These are phyloP conservation scores for Epizoanthus stellaris DNA, from an alignment of 92 coral and sea anemone species.

Conservation along the genomic window DNA sequence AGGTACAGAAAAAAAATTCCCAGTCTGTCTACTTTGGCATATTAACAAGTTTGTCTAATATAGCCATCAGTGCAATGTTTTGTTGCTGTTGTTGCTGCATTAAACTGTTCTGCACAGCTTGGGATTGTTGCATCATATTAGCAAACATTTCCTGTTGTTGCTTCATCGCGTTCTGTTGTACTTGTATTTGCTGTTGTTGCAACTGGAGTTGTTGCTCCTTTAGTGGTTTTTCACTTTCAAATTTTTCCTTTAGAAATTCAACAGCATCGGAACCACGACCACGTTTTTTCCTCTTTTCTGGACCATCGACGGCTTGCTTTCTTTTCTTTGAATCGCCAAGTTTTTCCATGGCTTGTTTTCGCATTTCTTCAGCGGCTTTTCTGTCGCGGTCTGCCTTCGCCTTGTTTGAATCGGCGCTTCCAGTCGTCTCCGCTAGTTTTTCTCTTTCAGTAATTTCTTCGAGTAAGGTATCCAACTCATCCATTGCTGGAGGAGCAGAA, in stretches of 20 bases:
- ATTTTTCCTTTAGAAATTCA: neutral
- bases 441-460: conserved; percentile 10
- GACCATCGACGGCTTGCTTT: neutral
- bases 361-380: conserved; percentile 54
- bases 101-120: neutral
- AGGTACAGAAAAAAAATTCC: neutral
- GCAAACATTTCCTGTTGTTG: conserved; percentile 7
- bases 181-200: neutral
- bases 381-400: conserved; percentile 30
- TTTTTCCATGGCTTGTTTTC: conserved; percentile 49
- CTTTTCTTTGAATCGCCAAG: conserved; percentile 52
- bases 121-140: neutral
- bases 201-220: neutral
- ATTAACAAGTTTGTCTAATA: neutral
- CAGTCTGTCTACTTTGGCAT: neutral
- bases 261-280: neutral
- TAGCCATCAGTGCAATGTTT: neutral
- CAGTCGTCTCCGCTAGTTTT: neutral
- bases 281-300: neutral
- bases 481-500: conserved; percentile 4
- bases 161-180: neutral
- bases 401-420: neutral
- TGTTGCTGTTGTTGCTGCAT: neutral
- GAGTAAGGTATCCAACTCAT: neutral
- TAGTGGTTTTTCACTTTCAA: neutral